Percentiles rank a stretch among this genome's conserved stretches.
These are phyloP conservation scores for Rhizomys pruinosus DNA, from an alignment of 2,113 vertebrate genomes.

Conservation along the genomic window DNA sequence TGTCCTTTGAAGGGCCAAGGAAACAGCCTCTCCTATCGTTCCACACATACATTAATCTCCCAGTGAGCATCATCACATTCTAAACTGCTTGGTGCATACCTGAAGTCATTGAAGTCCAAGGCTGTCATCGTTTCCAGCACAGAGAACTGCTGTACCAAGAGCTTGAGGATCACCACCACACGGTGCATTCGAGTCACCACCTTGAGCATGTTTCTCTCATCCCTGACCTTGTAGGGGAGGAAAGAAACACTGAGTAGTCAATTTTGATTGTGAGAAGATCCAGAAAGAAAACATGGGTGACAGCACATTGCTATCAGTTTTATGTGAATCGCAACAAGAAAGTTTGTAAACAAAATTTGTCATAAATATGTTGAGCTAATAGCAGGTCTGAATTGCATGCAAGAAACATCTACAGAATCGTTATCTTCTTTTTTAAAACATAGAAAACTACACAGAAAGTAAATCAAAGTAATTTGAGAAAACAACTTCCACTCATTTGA, in stretches of 20 bases:
- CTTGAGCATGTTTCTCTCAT: constrained; percentile 98
- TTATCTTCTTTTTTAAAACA: background rate
- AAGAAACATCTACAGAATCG: background rate
- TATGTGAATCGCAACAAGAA: background rate
- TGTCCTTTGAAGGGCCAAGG: no score
- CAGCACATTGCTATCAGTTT: background rate
- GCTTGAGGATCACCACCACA: constrained; percentile 92
- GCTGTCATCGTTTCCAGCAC: constrained; percentile 98
- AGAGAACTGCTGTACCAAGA: constrained; percentile 95
- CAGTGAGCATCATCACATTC: background rate
- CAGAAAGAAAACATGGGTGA: background rate
- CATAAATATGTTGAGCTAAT: background rate
- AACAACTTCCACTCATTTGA: background rate
- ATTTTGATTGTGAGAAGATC: background rate
- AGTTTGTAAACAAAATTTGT: background rate
- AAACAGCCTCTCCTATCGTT: background rate
- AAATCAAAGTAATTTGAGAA: background rate
- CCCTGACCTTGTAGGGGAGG: constrained; percentile 88
- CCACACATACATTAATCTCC: background rate
- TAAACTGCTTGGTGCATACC: constrained; percentile 82
- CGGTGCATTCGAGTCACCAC: constrained; percentile 94
- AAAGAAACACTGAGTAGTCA: background rate
- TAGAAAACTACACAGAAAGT: background rate
- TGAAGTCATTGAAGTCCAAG: constrained; percentile 97
- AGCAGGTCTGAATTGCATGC: background rate